Conservation (phyloP, 2,113 vertebrate species). For the Oreochromis tanganicae region DNA sequence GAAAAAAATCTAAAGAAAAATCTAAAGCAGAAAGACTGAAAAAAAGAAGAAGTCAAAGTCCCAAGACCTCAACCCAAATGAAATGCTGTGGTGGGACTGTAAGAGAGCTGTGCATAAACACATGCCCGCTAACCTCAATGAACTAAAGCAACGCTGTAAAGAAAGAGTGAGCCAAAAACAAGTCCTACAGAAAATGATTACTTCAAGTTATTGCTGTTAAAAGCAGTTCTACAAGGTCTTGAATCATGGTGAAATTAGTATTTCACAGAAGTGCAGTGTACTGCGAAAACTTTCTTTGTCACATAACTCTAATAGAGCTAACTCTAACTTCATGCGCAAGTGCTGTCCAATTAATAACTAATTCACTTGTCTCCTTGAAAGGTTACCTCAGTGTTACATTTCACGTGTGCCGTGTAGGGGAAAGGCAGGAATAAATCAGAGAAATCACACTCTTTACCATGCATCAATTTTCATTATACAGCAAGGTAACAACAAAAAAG, state of each 20-base stretch:
- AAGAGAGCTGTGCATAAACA: not conserved
- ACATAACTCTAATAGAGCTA: not conserved
- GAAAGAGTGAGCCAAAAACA: not conserved
- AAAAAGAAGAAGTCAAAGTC: not conserved
- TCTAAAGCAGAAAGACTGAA: not conserved
- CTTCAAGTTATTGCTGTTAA: not conserved
- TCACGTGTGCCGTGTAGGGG: not conserved
- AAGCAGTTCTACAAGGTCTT: not conserved
- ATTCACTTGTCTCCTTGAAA: not conserved
- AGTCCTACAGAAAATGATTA: not conserved
- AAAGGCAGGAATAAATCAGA: not conserved
- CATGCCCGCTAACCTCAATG: not conserved
- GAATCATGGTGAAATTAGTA: not conserved
- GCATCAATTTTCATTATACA: not conserved
- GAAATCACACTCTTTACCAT: not conserved
- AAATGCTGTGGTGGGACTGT: not conserved
- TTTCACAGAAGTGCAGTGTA: not conserved
- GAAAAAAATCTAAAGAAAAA: not conserved
- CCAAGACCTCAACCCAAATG: not conserved
- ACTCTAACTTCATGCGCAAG: not conserved
- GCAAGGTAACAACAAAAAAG: not conserved
- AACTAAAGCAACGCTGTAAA: not conserved
- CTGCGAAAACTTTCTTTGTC: not conserved
- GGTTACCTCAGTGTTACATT: not conserved
- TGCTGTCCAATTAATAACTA: not conserved